Evolutionary conservation across 1,140 invertebrate genomes (phyloP), one percentile per base, ranked within the genome.

Genomic region (Monochamus saltuarius): DNA sequence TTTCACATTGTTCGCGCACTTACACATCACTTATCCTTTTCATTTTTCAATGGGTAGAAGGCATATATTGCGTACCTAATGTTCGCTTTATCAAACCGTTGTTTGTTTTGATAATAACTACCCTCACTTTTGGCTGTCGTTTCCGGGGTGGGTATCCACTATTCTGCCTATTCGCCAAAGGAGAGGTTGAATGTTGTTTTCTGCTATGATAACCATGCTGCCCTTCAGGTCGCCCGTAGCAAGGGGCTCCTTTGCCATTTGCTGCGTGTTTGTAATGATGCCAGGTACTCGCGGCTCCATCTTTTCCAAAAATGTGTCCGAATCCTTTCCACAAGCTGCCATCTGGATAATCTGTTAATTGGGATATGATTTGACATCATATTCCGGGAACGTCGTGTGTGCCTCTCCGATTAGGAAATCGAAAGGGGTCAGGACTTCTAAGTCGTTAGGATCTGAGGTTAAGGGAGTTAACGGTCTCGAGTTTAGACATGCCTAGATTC

Each of bases 191-290:
- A 52, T 7, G 19, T 69, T 72, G 45, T 71, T 61, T 29, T 50
- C 53, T 6, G 43, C 61, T 1, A 72, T 16, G n/a, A 72, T 7
- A n/a, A 74, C 72, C 19, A 73, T 45, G 0, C 63, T 64, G 10
- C 64, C 70, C 22, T 29, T 29, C 22, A 29, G 22, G 22, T 29
- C 22, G 22, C 22, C 22, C 22, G 22, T 3, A 29, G 22, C 22
- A 29, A 29, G 22, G 22, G 22, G 22, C 6, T 29, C 22, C 22
- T 29, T 29, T 29, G 22, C 22, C 22, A 29, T 29, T 29, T 29
- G 22, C 22, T 29, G 22, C 22, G 22, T 29, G 22, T 29, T 29
- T 29, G 22, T 16, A 49, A 16, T 17, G 51, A 4, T 37, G 59
- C 43, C 39, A 13, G 11, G 11, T 40, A n/a, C 14, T 40, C 39